Evolutionary conservation across 2,113 vertebrate genomes (phyloP), one percentile per base, ranked within the genome.

Genomic region (Bombycilla garrulus): DNA sequence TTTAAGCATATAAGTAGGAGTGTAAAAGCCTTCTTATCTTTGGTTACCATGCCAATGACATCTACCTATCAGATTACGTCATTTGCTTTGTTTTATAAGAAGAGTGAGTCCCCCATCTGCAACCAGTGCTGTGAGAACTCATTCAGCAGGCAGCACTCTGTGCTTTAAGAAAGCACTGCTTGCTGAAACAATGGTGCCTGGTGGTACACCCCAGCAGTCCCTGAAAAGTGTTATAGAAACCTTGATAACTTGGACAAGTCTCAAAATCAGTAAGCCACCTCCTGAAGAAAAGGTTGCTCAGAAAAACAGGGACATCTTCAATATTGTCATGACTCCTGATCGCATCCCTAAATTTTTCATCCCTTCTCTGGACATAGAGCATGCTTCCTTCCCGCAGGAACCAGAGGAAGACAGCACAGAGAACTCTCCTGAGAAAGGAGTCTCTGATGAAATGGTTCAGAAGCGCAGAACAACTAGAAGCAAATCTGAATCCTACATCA

Each of bases 271-370:
- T 80, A 97, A 96, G 56, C 29, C 84, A 21, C 8, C 45, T 58
- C 42, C 92, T 71, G 79, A 95, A 87, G 86, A 91, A 23, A 95
- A 92, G 62, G 29, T 69, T 64, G 24, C 29, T 81, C 93, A 45
- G 61, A 97, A 92, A 60, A 94, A 91, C 48, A 93, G 64, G 40
- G 94, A 94, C 21, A 91, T 96, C 62, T 98, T 97, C 95, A 96
- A 86, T 38, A 94, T 97, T 80, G 93, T 97, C 28, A 87, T 98
- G 93, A 98, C 97, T 76, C 97, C 97, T 23, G 97, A 98, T 79
- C 96, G 78, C 36, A 97, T 98, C 35, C 97, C 97, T 53, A 97
- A 97, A 77, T 98, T 98, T 83, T 97, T 96, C 78, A 98, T 97
- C 40, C 96, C 96, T 48, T 97, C 97, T 60, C 91, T 98, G 81